Evolutionary conservation across 2,113 vertebrate species (phyloP).

Genomic region (Garra rufa): DNA sequence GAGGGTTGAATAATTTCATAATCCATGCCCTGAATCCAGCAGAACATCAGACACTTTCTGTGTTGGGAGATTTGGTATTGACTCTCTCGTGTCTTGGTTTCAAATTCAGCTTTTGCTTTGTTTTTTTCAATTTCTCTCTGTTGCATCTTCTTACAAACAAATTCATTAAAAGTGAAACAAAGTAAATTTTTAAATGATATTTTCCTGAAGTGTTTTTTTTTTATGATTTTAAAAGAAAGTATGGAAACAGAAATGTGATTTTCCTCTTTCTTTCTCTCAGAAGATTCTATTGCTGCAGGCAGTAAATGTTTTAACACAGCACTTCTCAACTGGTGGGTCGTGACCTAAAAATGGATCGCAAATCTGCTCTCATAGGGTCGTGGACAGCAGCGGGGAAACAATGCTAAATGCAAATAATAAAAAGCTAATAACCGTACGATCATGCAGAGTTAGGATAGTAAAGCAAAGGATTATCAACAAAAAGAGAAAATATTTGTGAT

Average conservation of each 20-base stretch:
- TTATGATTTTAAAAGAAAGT: not conserved
- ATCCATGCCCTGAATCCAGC: constrained; percentile 24
- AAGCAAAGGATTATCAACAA: not conserved
- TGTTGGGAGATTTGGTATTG: constrained; percentile 24
- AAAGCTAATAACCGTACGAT: not conserved
- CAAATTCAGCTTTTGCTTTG: constrained; percentile 35
- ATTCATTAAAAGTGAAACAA: constrained; percentile 26
- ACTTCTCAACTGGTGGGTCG: not conserved
- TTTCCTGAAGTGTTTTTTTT: not conserved
- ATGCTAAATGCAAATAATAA: not conserved
- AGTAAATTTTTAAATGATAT: constrained; percentile 33
- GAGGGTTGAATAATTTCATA: constrained; percentile 33
- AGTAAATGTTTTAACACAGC: constrained; percentile 14
- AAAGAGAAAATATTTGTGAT: not conserved
- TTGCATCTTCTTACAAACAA: constrained; percentile 10
- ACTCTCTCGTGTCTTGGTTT: constrained; percentile 40
- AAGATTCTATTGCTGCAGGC: not conserved
- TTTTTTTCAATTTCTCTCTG: constrained; percentile 4
- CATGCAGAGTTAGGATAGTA: not conserved
- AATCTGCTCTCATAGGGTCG: not conserved
- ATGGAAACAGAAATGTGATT: not conserved
- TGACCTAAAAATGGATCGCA: constrained; percentile 13
- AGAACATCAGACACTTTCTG: constrained; percentile 32
- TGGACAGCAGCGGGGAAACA: not conserved
- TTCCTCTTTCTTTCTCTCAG: not conserved